These are phyloP conservation scores for Australoheros facetus DNA, from an alignment of 2,797 vertebrate species.

Conservation along the genomic window DNA sequence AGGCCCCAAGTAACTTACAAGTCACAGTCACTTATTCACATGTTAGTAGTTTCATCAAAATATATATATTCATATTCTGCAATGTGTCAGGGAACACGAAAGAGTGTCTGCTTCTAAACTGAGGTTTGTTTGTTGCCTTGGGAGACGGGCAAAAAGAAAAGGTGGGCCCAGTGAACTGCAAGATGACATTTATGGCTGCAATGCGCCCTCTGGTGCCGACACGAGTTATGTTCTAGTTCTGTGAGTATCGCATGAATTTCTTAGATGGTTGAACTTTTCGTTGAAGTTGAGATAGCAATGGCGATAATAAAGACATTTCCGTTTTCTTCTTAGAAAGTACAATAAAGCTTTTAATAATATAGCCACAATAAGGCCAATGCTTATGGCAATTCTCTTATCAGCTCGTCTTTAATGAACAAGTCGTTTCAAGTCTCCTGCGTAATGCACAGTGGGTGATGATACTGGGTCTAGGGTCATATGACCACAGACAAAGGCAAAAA, in stretches of 20 bases:
- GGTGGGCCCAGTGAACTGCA: background rate
- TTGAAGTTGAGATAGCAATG: constrained; percentile 2
- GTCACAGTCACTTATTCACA: background rate
- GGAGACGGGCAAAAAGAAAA: constrained; percentile 3
- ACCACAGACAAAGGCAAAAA: background rate
- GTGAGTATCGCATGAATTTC: background rate
- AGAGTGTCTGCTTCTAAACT: background rate
- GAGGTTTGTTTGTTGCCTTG: constrained; percentile 13
- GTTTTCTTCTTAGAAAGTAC: background rate
- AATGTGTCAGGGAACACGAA: background rate
- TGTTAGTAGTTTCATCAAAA: background rate
- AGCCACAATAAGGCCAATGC: background rate
- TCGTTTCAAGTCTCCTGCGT: constrained; percentile 5
- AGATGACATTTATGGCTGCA: background rate
- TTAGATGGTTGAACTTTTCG: background rate
- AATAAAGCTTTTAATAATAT: background rate
- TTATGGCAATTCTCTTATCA: background rate
- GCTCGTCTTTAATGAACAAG: background rate
- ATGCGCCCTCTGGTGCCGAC: constrained; percentile 47
- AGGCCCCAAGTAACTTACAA: background rate
- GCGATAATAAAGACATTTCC: background rate
- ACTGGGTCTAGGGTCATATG: background rate
- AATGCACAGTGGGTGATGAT: background rate
- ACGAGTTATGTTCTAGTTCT: background rate
- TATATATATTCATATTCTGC: background rate